Conservation (phyloP, 1,140 invertebrate genomes). For the Pseudomyrmex dendroicus region DNA sequence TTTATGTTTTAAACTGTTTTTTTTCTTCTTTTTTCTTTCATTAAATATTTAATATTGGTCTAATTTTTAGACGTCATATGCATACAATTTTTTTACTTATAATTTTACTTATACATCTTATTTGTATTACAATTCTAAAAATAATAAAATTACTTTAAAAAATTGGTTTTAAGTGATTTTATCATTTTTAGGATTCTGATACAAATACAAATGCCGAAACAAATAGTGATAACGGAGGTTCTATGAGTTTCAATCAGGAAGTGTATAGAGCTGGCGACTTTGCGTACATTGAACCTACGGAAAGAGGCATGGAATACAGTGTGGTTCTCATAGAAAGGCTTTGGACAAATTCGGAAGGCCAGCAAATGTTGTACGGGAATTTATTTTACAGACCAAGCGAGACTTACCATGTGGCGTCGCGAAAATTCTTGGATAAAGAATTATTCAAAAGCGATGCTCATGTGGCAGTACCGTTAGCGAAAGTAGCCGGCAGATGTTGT, state of each 20-base stretch:
- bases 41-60: too few species aligned
- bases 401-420: slow-evolving; percentile 97
- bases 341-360: slow-evolving; percentile 93
- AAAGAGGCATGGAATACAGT: slow-evolving; percentile 92
- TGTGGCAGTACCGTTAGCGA: slow-evolving; percentile 92
- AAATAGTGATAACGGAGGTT: slow-evolving; percentile 82
- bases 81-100: too few species aligned
- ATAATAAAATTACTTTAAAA: too few species aligned
- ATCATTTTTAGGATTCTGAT: slow-evolving; percentile 72
- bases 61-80: too few species aligned
- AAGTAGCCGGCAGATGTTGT: slow-evolving; percentile 96
- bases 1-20: slow-evolving; percentile 59
- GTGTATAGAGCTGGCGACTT: slow-evolving; percentile 94
- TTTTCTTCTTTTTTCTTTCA: not conserved
- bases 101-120: too few species aligned
- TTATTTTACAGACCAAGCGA: slow-evolving; percentile 91
- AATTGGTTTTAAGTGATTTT: too few species aligned
- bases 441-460: slow-evolving; percentile 97
- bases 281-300: slow-evolving; percentile 93
- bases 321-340: slow-evolving; percentile 95
- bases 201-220: slow-evolving; percentile 67
- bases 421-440: slow-evolving; percentile 98
- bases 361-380: slow-evolving; percentile 96
- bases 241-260: slow-evolving; percentile 90
- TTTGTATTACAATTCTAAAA: too few species aligned